Percentiles rank a stretch among this genome's conserved stretches.
Evolutionary conservation across 2,113 vertebrate genomes (phyloP).

Genomic region (Gallinago media): DNA sequence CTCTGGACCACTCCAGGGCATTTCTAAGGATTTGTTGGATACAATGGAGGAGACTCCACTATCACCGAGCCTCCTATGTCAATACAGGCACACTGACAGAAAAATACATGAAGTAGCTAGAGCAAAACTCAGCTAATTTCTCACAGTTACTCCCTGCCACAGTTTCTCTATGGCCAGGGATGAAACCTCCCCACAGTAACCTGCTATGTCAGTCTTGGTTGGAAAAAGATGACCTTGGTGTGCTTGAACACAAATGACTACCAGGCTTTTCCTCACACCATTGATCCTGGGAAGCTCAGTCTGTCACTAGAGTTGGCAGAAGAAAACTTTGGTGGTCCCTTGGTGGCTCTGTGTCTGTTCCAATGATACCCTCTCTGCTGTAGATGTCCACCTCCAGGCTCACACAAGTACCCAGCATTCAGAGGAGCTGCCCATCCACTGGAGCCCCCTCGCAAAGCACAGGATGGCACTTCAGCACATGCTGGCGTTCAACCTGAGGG

Average conservation of each 20-base stretch:
- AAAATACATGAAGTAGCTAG: too few relatives aligned
- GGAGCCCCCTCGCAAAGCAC: background rate
- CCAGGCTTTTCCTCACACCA: background rate
- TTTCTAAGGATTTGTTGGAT: too few relatives aligned
- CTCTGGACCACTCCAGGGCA: too few relatives aligned
- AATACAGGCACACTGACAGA: too few relatives aligned
- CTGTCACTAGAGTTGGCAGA: background rate
- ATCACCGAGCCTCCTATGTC: too few relatives aligned
- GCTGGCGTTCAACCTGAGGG: background rate
- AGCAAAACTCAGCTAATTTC: too few relatives aligned
- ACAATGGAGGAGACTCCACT: too few relatives aligned
- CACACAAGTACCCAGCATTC: fast-evolving
- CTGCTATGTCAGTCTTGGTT: background rate
- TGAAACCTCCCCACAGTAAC: background rate
- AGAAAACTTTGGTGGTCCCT: background rate
- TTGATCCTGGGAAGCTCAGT: background rate
- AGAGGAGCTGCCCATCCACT: background rate
- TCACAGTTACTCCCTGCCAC: background rate
- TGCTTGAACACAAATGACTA: background rate
- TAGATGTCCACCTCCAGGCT: background rate
- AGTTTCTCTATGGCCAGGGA: background rate
- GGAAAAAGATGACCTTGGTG: background rate
- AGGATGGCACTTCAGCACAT: background rate
- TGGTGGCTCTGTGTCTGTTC: fast-evolving
- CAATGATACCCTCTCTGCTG: fast-evolving